Conservation (phyloP, 2,888 invertebrate genomes). For the Drosophila acutilabella region DNA sequence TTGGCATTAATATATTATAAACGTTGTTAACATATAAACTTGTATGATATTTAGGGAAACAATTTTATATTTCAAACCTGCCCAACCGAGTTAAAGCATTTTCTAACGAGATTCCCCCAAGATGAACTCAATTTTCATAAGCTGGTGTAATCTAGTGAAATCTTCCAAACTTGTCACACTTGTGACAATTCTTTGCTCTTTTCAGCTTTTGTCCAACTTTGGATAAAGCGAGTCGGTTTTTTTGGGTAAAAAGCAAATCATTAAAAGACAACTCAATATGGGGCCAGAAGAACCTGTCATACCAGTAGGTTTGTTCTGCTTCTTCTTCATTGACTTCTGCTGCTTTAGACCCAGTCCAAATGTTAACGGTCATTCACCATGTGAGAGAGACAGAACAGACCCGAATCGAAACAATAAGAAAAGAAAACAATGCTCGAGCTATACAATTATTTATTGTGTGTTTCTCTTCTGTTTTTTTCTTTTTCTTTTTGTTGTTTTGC, state of each 20-base stretch:
- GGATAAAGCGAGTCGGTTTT: constrained; percentile 5
- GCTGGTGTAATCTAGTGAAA: neutral
- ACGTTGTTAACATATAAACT: too few relatives aligned
- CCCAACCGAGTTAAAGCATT: too few relatives aligned
- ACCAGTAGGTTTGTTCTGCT: constrained; percentile 49
- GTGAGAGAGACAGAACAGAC: constrained; percentile 28
- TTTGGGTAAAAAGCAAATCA: constrained; percentile 18
- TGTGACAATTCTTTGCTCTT: constrained; percentile 11
- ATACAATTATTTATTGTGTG: constrained; percentile 53
- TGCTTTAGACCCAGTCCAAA: constrained; percentile 19
- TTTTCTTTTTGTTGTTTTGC: constrained; percentile 4
- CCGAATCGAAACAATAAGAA: constrained; percentile 21
- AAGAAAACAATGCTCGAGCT: constrained; percentile 49
- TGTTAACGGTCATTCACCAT: constrained; percentile 76
- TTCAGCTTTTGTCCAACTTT: neutral
- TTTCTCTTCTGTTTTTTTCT: constrained; percentile 10
- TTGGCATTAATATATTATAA: too few relatives aligned
- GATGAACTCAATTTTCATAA: too few relatives aligned
- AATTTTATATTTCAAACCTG: too few relatives aligned
- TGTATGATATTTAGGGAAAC: too few relatives aligned
- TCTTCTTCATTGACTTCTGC: neutral
- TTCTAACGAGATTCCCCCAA: too few relatives aligned
- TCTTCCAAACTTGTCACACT: constrained; percentile 10
- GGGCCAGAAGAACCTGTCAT: constrained; percentile 51
- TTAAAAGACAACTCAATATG: constrained; percentile 24